phyloP scores from a whole-genome alignment of 2,113 vertebrate genomes.

The Lepidothrix coronata region DNA sequence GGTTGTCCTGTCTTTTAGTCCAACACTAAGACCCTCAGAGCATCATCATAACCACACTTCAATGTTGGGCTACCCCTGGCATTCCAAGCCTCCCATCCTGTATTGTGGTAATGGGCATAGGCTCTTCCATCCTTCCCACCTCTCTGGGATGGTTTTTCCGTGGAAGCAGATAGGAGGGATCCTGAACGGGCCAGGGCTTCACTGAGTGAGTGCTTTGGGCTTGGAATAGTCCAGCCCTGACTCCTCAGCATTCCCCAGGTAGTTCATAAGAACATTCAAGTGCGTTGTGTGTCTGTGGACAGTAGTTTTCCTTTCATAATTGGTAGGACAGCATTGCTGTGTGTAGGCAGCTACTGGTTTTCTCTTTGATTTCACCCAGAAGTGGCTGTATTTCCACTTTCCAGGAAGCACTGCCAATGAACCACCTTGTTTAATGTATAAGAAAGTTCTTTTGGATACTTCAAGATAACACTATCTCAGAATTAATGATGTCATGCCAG shows the following conservation, averaged over 20 bases:
- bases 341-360: neutral
- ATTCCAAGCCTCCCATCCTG: neutral
- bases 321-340: neutral
- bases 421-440: neutral
- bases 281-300: rapidly evolving
- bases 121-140: neutral
- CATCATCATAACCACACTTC: rapidly evolving
- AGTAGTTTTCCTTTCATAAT: neutral
- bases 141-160: neutral
- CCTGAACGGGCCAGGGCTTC: neutral
- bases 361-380: neutral
- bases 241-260: neutral
- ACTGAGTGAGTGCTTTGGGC: neutral
- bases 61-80: rapidly evolving
- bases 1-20: neutral
- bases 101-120: neutral
- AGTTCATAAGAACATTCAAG: neutral
- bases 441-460: neutral
- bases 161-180: neutral
- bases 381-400: neutral
- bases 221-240: neutral
- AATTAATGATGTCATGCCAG: neutral
- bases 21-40: neutral
- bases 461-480: neutral
- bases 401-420: neutral